phyloP scores from a whole-genome alignment of 2,888 invertebrate genomes.

The Helobdella robusta region DNA sequence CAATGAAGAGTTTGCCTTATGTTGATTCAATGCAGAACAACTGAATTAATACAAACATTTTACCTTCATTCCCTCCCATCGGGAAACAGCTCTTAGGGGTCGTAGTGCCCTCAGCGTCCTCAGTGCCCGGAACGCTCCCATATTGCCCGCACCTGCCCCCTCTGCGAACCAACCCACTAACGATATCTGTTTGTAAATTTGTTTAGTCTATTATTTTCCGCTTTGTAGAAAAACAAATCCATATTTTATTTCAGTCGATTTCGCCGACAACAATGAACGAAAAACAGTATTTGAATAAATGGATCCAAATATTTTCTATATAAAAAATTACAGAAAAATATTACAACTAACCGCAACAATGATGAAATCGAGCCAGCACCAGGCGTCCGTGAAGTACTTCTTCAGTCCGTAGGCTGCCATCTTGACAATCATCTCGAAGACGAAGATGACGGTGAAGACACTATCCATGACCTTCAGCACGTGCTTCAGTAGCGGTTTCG shows the following conservation, averaged over 20 bases:
- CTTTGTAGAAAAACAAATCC: no score
- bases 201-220: no score
- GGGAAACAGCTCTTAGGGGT: constrained; percentile 94
- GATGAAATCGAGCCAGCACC: constrained; percentile 99
- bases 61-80: constrained; percentile 99
- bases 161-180: constrained; percentile 79
- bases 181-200: no score
- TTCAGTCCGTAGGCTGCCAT: constrained; percentile 93
- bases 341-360: constrained; percentile 78
- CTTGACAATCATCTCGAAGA: constrained; percentile 96
- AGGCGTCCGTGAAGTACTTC: constrained; percentile 94
- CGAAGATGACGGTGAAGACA: constrained; percentile 95
- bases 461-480: constrained; percentile 62
- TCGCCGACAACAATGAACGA: no score
- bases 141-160: constrained; percentile 72
- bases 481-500: constrained; percentile 71
- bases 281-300: no score
- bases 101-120: constrained; percentile 93
- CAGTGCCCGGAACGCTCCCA: constrained; percentile 99
- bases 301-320: no score
- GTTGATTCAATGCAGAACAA: no score
- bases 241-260: no score
- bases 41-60: no score
- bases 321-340: neutral
- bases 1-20: no score